Conservation (phyloP, 2,888 invertebrate genomes). For the Aleiodes alternator region DNA sequence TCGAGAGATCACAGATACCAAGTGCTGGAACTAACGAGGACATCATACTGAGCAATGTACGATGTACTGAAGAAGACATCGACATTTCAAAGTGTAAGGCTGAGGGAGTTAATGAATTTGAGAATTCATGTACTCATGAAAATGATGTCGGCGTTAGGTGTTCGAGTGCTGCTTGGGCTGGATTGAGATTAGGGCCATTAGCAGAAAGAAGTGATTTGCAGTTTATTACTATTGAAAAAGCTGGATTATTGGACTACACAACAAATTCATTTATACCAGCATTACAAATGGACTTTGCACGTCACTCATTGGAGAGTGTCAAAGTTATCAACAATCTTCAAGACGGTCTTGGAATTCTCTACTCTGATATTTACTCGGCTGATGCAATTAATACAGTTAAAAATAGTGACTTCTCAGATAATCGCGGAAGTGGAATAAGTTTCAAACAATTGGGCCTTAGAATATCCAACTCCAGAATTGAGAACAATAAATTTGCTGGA, state of each 20-base stretch:
- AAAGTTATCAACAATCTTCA: conserved; percentile 90
- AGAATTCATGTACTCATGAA: conserved; percentile 91
- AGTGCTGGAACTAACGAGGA: conserved; percentile 85
- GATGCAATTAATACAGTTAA: conserved; percentile 88
- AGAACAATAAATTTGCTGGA: conserved; percentile 90
- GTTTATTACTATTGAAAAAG: conserved; percentile 91
- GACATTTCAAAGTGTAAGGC: conserved; percentile 92
- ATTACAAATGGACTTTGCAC: conserved; percentile 89
- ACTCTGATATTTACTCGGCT: conserved; percentile 94
- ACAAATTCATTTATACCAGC: conserved; percentile 93
- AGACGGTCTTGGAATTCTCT: conserved; percentile 95
- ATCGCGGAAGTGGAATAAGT: conserved; percentile 92
- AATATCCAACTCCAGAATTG: conserved; percentile 86
- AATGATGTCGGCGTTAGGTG: conserved; percentile 93
- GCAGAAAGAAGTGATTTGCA: conserved; percentile 92
- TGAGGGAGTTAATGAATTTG: conserved; percentile 86
- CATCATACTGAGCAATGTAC: conserved; percentile 89
- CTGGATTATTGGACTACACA: conserved; percentile 95
- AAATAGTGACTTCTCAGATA: conserved; percentile 89
- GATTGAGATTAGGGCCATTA: conserved; percentile 91
- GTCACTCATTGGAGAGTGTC: conserved; percentile 89
- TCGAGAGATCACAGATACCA: conserved; percentile 89
- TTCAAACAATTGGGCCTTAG: conserved; percentile 91
- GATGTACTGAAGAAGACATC: conserved; percentile 92
- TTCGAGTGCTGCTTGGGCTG: conserved; percentile 95